Evolutionary conservation across 2,888 invertebrate genomes (phyloP), one percentile per base, ranked within the genome.

Genomic region (Macropis europaea): DNA sequence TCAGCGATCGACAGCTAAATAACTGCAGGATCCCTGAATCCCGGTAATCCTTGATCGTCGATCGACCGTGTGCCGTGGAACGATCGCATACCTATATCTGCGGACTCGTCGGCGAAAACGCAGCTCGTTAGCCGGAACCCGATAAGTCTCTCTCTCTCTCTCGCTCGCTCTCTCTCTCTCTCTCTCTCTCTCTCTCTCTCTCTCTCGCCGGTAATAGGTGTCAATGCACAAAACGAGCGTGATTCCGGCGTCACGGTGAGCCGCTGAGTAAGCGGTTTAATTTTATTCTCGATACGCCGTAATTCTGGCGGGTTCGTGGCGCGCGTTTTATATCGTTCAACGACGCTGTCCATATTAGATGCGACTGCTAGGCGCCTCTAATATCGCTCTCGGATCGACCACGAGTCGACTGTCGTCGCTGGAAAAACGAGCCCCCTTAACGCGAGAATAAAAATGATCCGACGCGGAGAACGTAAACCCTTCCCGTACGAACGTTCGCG

Each of bases 351-450:
- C 69, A 66, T 59, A 59, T 66, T 57, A 56, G 66, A 66, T 43
- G 64, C 69, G 69, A 59, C 69, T 59, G 45, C 13, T 19, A 24
- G 66, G 38, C 69, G 69, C 69, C 68, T 42, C 19, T 34, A 34
- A 52, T n/a, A n/a, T 36, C 30, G 7, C 52, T n/a, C 1, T 3
- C 9, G 53, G 56, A 68, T 67, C 45, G 45, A 13, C 15, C n/a
- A 24, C 34, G 45, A 60, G 34, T 42, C n/a, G 19, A 22, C 28
- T 30, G 28, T 34, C 43, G 11, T 11, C 40, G 22, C 40, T n/a
- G 30, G 15, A 17, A 17, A 43, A 42, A 61, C 5, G 9, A 13
- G 24, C 2, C 11, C 11, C 6, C 3, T 30, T n/a, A n/a, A n/a
- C n/a, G n/a, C n/a, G n/a, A n/a, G n/a, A 48, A 22, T 48, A 32